A percentile compares a stretch with the other conserved stretches of the same genome.
Conservation (phyloP, 1,140 invertebrate genomes). For the Euschistus heros region DNA sequence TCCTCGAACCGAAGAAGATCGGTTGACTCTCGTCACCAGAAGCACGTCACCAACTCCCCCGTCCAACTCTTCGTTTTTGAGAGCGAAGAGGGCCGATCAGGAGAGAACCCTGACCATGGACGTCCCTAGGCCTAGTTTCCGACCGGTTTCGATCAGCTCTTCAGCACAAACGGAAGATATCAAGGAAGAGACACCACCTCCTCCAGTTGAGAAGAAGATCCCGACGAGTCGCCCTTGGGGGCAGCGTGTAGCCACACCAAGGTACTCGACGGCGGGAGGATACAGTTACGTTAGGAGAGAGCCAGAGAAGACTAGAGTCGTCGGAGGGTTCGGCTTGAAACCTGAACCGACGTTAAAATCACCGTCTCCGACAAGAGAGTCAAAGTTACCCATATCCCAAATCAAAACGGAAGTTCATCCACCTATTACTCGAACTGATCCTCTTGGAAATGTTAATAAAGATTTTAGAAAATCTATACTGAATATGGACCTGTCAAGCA, state of each 20-base stretch:
- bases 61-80: constrained; percentile 47
- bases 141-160: constrained; percentile 18
- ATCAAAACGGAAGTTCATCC: constrained; percentile 34
- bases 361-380: neutral
- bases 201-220: neutral
- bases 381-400: neutral
- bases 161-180: constrained; percentile 28
- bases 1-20: constrained; percentile 16
- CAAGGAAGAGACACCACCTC: constrained; percentile 12
- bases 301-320: neutral
- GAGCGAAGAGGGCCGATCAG: constrained; percentile 54
- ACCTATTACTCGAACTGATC: constrained; percentile 44
- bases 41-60: constrained; percentile 64
- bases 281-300: constrained; percentile 2
- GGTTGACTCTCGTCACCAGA: constrained; percentile 51
- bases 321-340: constrained; percentile 3
- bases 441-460: constrained; percentile 47
- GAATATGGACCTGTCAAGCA: constrained; percentile 48
- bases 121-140: constrained; percentile 22
- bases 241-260: neutral
- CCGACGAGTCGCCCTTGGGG: neutral
- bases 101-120: constrained; percentile 33
- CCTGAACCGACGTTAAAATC: neutral
- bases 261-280: neutral
- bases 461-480: constrained; percentile 64